Evolutionary conservation across 1,140 invertebrate genomes (phyloP).

Genomic region (Drosophila ananassae): DNA sequence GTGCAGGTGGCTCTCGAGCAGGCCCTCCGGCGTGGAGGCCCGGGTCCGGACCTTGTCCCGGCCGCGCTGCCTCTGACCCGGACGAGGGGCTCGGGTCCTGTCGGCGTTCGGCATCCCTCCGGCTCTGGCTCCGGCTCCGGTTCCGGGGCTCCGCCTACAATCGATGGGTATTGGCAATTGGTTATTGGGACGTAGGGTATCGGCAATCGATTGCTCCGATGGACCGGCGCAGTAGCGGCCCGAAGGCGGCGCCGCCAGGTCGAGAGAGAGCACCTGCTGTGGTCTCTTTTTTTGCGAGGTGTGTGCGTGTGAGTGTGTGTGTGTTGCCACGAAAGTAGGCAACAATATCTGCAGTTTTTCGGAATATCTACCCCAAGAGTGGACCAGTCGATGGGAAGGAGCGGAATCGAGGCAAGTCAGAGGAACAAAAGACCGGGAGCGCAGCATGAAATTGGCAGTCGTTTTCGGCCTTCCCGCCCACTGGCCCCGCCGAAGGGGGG

Average conservation of each 20-base stretch:
- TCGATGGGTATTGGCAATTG: conserved; percentile 47
- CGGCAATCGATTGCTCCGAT: conserved; percentile 41
- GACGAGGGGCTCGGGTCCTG: background rate
- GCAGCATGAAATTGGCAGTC: conserved; percentile 69
- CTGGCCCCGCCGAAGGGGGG: no score
- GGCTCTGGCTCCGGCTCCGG: background rate
- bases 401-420: background rate
- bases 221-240: conserved; percentile 68
- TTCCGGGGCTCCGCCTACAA: conserved; percentile 49
- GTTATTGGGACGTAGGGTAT: conserved; percentile 42
- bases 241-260: conserved; percentile 14
- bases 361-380: background rate
- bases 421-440: conserved; percentile 50
- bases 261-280: background rate
- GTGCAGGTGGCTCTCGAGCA: conserved; percentile 22
- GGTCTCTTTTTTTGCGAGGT: background rate
- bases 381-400: conserved; percentile 16
- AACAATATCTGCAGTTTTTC: background rate
- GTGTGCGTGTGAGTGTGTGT: no score
- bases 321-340: background rate
- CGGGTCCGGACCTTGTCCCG: background rate
- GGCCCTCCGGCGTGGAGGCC: conserved; percentile 19
- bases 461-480: conserved; percentile 13
- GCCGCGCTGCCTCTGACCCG: background rate
- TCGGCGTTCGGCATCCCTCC: conserved; percentile 17